Base-by-base conservation (phyloP, 2,888 invertebrate genomes). In the Drosophila affinis region DNA sequence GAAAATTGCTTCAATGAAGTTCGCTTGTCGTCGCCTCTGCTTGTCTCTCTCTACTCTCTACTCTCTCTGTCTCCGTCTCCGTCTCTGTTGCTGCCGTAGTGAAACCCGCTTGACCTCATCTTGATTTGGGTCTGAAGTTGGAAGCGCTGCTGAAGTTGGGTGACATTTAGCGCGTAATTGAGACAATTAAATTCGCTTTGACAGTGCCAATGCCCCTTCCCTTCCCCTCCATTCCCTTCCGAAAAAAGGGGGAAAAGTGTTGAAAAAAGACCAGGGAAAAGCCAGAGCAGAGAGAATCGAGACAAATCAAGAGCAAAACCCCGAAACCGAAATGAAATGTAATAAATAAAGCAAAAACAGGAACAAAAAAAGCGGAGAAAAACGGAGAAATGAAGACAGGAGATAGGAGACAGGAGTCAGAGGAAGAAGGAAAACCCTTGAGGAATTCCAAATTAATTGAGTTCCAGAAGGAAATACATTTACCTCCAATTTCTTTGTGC, bases 151-250 rank as follows among this genome's bases (percentile, higher is more conserved):
- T 65, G 63, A 54, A 71, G 77, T 64, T 75, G 65, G 79, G 60
- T 70, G 84, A 65, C 69, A 72, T 79, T 85, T 85, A 85, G 79
- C 87, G 81, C 81, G 62, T 88, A 87, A 87, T 87, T 87, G 85
- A 75, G 79, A 85, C 88, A 87, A 87, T 87, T 87, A 88, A 87
- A 85, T 87, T 79, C 78, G 81, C 83, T 87, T 85, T 85, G 87
- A 83, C 81, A 85, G 82, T 81, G 78, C 79, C 62, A 32, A 21
- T 32, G 12, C 24, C 24, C 24, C 24, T 24, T 24, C 24, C 24
- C 21, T 21, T 21, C 39, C 45, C 27, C 14, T 44, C 4, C 32
- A 12, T 6, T 6, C 39, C 45, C 17, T 14, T 27, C 32, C 12
- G 44, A 51, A 51, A 60, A 67, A 49, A 46, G 14, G 48, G 9